These are phyloP conservation scores for Hipposideros larvatus DNA, from an alignment of 2,797 vertebrate genomes.

Conservation along the genomic window DNA sequence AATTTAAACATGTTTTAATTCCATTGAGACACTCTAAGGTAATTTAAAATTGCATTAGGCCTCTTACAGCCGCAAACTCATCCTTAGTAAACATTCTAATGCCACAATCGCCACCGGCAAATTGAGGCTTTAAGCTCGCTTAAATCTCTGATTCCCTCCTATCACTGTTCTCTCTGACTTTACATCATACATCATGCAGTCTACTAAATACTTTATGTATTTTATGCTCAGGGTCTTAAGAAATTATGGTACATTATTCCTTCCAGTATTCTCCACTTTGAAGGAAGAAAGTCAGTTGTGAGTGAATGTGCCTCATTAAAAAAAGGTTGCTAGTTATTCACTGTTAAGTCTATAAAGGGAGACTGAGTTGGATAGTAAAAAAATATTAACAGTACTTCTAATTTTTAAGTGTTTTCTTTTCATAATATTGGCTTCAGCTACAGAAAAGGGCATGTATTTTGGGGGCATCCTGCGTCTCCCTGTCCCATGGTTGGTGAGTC, in stretches of 20 bases:
- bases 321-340: conserved; percentile 74
- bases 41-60: neutral
- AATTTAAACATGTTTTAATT: conserved; percentile 39
- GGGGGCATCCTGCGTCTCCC: conserved; percentile 91
- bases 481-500: conserved; percentile 93
- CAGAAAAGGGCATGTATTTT: conserved; percentile 91
- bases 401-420: conserved; percentile 83
- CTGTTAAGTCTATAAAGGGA: conserved; percentile 66
- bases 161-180: neutral
- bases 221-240: neutral
- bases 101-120: neutral
- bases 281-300: neutral
- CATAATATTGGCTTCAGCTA: conserved; percentile 83
- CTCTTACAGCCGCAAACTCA: neutral
- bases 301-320: conserved; percentile 58
- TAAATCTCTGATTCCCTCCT: neutral
- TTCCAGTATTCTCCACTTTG: neutral
- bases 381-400: conserved; percentile 71
- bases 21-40: neutral
- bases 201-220: neutral
- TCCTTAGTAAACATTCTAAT: neutral
- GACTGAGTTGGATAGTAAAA: neutral
- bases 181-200: neutral
- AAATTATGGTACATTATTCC: neutral
- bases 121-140: neutral